A percentile compares a stretch with the other conserved stretches of the same genome.
These are phyloP conservation scores for Drosophila azteca DNA, from an alignment of 1,140 invertebrate species.

Conservation along the genomic window DNA sequence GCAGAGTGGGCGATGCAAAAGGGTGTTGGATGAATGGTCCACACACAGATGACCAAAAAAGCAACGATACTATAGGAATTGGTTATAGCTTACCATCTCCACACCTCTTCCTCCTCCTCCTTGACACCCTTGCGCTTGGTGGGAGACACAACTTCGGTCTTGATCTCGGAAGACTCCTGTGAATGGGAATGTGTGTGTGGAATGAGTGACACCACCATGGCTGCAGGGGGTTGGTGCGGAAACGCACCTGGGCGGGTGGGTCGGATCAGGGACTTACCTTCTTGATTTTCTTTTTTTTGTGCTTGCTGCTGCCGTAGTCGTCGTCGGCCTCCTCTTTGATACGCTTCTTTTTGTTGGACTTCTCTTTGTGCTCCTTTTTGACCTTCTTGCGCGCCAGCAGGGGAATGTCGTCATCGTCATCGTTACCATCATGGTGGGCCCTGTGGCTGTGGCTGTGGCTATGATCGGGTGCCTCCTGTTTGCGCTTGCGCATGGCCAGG, in stretches of 20 bases:
- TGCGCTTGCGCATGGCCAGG: slow-evolving; percentile 86
- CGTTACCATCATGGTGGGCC: slow-evolving; percentile 22
- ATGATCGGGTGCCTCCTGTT: slow-evolving; percentile 45
- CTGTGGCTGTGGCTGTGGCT: slow-evolving; percentile 14
- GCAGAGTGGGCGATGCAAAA: too few species aligned
- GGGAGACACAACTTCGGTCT: slow-evolving; percentile 81
- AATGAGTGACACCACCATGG: too few species aligned
- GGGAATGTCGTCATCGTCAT: slow-evolving; percentile 88
- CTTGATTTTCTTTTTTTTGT: slow-evolving; percentile 85
- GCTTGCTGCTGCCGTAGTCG: slow-evolving; percentile 85
- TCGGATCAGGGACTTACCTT: slow-evolving; percentile 51
- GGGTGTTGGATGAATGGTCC: too few species aligned
- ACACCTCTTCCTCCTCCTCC: slow-evolving; percentile 92
- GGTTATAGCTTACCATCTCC: slow-evolving; percentile 91
- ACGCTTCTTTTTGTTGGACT: slow-evolving; percentile 86
- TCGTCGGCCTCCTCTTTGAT: slow-evolving; percentile 87
- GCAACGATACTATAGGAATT: slow-evolving; percentile 1
- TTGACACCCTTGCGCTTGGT: slow-evolving; percentile 89
- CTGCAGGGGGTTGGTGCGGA: too few species aligned
- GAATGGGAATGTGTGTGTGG: background rate
- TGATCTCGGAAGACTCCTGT: slow-evolving; percentile 56
- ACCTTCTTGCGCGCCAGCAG: slow-evolving; percentile 86
- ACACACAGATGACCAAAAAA: background rate
- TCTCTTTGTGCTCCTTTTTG: slow-evolving; percentile 85
- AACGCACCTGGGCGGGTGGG: background rate